phyloP scores from a whole-genome alignment of 2,113 vertebrate species.

The Pedetes capensis region DNA sequence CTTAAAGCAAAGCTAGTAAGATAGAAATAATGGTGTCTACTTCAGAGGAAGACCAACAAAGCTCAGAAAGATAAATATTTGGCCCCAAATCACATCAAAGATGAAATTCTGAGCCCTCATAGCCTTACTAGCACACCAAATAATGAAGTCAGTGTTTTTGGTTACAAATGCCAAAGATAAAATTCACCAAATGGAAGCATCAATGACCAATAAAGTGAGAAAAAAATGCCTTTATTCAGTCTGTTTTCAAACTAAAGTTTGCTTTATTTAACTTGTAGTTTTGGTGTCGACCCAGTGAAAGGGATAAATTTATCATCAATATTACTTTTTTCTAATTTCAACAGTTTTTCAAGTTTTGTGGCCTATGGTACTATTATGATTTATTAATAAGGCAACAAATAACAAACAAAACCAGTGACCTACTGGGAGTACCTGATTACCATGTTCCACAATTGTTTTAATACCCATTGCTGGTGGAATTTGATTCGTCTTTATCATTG shows the following conservation, averaged over 20 bases:
- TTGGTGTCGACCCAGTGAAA: background rate
- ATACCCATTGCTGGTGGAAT: background rate
- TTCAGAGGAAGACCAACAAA: background rate
- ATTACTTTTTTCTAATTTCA: background rate
- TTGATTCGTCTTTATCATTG: background rate
- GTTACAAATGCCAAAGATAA: slow-evolving; percentile 13
- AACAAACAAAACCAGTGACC: background rate
- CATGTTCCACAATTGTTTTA: background rate
- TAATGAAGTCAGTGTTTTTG: background rate
- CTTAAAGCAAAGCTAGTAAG: background rate
- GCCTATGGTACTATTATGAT: background rate
- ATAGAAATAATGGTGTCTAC: background rate
- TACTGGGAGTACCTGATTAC: background rate
- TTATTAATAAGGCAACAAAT: background rate
- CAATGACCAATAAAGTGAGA: background rate
- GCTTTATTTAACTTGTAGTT: background rate
- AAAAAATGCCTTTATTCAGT: background rate
- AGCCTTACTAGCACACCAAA: background rate
- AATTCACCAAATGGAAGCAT: background rate
- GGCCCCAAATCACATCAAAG: background rate
- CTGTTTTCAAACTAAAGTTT: background rate
- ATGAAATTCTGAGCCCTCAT: background rate
- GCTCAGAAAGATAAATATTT: background rate
- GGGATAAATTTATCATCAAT: background rate
- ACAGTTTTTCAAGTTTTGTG: background rate